Percentiles rank a stretch among this genome's conserved stretches.
phyloP scores from a whole-genome alignment of 2,113 vertebrate species.

The Sinocyclocheilus anshuiensis region DNA sequence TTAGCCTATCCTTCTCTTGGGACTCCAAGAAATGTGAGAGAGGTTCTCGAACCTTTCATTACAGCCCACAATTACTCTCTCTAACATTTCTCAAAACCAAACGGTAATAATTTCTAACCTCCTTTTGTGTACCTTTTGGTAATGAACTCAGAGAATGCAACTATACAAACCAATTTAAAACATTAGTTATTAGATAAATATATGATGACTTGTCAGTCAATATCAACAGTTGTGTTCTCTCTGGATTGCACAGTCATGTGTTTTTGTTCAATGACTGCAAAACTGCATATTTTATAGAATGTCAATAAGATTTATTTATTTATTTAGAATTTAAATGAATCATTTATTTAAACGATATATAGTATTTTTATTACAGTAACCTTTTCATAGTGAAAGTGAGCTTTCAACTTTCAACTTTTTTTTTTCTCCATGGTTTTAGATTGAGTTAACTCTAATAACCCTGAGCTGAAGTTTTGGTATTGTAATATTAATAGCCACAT shows the following conservation, averaged over 20 bases:
- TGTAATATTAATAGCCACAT: not conserved
- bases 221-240: not conserved
- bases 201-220: not conserved
- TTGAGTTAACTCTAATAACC: not conserved
- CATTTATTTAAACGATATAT: too few relatives aligned
- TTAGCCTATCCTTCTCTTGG: not conserved
- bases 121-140: not conserved
- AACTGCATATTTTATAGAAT: not conserved
- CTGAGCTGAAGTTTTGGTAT: not conserved
- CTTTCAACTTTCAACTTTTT: too few relatives aligned
- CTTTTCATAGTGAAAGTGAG: too few relatives aligned
- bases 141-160: not conserved
- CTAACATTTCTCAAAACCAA: not conserved
- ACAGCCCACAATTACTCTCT: not conserved
- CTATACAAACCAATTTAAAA: not conserved
- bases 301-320: not conserved
- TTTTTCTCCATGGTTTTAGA: not conserved
- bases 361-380: not conserved
- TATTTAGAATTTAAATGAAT: not conserved
- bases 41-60: slow-evolving; percentile 38
- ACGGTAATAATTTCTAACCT: not conserved
- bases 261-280: not conserved
- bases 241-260: not conserved
- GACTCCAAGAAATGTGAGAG: not conserved
- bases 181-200: not conserved